These are phyloP conservation scores for Corvus cornix DNA, from an alignment of 2,113 vertebrate genomes.

Conservation along the genomic window DNA sequence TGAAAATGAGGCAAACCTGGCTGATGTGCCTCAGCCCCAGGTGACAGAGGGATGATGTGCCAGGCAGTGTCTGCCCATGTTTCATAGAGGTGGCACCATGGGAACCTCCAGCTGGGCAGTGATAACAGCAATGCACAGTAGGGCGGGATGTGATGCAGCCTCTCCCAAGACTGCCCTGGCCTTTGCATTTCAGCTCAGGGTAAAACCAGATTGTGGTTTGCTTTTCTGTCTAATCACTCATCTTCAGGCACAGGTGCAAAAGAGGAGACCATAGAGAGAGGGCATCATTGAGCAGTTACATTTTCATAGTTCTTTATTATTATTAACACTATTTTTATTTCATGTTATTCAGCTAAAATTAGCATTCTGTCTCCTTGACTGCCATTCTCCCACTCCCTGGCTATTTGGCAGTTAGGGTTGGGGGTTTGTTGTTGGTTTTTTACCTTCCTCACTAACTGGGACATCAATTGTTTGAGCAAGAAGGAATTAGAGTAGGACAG, in stretches of 20 bases:
- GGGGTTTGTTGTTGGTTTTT: not conserved
- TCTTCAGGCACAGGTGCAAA: not conserved
- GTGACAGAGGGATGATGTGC: not conserved
- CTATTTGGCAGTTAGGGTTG: not conserved
- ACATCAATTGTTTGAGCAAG: not conserved
- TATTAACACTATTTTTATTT: not conserved
- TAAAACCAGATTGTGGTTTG: not conserved
- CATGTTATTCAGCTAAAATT: not conserved
- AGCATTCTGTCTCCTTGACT: not conserved
- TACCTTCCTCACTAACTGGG: not conserved
- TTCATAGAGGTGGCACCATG: rapidly evolving
- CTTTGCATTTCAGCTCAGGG: not conserved
- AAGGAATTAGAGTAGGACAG: not conserved
- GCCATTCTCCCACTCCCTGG: not conserved
- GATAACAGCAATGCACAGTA: not conserved
- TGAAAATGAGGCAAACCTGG: not conserved
- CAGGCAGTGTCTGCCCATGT: not conserved
- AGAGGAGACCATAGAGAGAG: not conserved
- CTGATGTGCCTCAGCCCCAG: not conserved
- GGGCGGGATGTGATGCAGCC: not conserved
- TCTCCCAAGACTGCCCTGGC: not conserved
- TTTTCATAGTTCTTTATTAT: not conserved
- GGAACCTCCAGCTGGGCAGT: not conserved
- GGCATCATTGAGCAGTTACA: not conserved
- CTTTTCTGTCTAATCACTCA: not conserved